Evolutionary conservation across 2,113 vertebrate genomes (phyloP).

Genomic region (Shinisaurus crocodilurus): DNA sequence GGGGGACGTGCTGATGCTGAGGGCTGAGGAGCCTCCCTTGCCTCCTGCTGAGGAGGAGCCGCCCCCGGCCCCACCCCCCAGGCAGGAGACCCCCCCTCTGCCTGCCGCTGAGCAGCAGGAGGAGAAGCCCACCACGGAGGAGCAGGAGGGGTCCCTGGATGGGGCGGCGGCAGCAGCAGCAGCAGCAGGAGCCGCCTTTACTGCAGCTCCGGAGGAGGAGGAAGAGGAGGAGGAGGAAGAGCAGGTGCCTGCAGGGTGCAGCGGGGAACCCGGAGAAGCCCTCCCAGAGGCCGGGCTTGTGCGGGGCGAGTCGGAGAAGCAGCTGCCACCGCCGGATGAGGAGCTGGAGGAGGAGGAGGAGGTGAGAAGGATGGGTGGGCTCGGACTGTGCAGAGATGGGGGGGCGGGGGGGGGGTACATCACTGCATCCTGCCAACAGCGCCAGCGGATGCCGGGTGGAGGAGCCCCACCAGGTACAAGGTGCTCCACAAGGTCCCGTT

Average conservation of each 20-base stretch:
- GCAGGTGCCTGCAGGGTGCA: neutral
- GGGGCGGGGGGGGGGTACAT: conserved; percentile 53
- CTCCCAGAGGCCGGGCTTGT: rapidly evolving
- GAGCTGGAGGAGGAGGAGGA: conserved; percentile 43
- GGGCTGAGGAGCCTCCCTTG: neutral
- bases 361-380: conserved; percentile 7
- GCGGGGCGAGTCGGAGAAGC: neutral
- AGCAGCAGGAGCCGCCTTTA: neutral
- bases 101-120: neutral
- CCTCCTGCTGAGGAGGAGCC: too few species aligned
- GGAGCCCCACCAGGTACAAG: too few species aligned
- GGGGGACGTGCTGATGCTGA: neutral
- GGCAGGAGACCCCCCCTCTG: neutral
- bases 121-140: conserved; percentile 15
- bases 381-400: conserved; percentile 79
- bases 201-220: rapidly evolving
- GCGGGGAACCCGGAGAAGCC: neutral
- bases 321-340: neutral
- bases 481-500: too few species aligned
- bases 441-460: too few species aligned
- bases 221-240: conserved; percentile 68
- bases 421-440: too few species aligned
- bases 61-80: neutral
- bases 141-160: conserved; percentile 33
- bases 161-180: too few species aligned